These are phyloP conservation scores for Rhinogobio ventralis DNA, from an alignment of 2,797 vertebrate species.

Conservation along the genomic window DNA sequence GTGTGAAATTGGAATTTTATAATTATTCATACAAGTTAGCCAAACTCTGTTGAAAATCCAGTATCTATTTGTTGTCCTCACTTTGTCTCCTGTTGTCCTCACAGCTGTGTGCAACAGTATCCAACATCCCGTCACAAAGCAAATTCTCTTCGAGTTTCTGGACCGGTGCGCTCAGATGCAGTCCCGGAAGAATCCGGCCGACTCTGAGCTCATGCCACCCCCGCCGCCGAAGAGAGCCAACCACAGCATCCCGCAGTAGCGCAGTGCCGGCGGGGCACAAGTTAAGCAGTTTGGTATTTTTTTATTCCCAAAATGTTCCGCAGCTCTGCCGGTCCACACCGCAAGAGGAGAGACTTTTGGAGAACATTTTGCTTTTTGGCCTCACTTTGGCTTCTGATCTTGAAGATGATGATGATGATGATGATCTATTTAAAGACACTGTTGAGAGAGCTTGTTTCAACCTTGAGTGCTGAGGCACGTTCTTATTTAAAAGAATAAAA, in stretches of 20 bases:
- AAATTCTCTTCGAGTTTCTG: constrained; percentile 91
- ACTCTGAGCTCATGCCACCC: constrained; percentile 96
- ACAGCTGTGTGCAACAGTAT: constrained; percentile 97
- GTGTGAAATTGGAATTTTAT: no score
- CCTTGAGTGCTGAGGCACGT: constrained; percentile 32
- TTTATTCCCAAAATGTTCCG: constrained; percentile 18
- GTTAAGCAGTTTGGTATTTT: constrained; percentile 36
- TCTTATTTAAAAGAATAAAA: constrained; percentile 49
- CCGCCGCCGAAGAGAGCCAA: constrained; percentile 92
- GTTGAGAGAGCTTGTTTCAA: constrained; percentile 45
- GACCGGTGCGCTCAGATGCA: constrained; percentile 86
- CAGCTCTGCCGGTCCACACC: background rate
- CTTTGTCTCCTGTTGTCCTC: constrained; percentile 46
- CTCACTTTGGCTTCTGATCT: constrained; percentile 5
- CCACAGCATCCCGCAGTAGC: constrained; percentile 74
- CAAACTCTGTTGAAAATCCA: background rate
- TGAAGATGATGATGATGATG: background rate
- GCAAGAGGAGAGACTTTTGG: constrained; percentile 30
- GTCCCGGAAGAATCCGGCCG: constrained; percentile 82
- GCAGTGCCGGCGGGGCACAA: constrained; percentile 51
- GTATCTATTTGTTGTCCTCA: constrained; percentile 40
- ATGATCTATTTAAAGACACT: constrained; percentile 46
- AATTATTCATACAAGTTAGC: background rate
- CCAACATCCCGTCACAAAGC: constrained; percentile 94
- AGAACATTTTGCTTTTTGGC: constrained; percentile 17